Percentiles rank a stretch among this genome's conserved stretches.
Conservation (phyloP, 2,888 invertebrate genomes). For the Aproaerema taeniolella region DNA sequence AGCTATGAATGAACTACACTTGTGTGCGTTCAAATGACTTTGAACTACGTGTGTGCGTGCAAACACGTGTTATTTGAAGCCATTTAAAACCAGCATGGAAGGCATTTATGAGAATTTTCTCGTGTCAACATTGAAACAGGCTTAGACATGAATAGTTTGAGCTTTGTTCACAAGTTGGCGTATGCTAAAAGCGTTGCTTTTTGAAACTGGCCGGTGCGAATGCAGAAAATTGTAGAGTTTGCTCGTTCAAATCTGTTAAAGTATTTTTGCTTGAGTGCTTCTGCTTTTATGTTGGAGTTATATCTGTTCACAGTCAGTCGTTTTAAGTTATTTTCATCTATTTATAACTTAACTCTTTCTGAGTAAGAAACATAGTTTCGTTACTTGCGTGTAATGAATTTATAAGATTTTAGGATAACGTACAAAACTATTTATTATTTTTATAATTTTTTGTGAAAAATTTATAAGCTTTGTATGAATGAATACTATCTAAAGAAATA, state of each 20-base stretch:
- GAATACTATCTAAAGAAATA: no score
- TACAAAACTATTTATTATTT: no score
- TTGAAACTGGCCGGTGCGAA: not conserved
- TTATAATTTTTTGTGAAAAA: no score
- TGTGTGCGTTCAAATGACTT: slow-evolving; percentile 42
- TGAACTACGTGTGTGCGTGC: slow-evolving; percentile 31
- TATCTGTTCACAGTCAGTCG: no score
- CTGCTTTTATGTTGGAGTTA: no score
- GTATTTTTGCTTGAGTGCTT: no score
- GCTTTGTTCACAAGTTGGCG: slow-evolving; percentile 62
- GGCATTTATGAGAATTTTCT: slow-evolving; percentile 74
- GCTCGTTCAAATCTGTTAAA: not conserved
- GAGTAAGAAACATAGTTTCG: no score
- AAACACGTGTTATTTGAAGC: slow-evolving; percentile 65
- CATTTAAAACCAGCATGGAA: slow-evolving; percentile 43
- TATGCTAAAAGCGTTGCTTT: slow-evolving; percentile 17
- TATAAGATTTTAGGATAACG: no score
- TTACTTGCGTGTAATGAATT: no score
- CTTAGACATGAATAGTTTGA: slow-evolving; percentile 63
- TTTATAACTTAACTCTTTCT: no score
- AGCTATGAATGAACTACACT: slow-evolving; percentile 49
- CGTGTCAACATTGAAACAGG: slow-evolving; percentile 65
- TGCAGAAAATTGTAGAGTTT: slow-evolving; percentile 5
- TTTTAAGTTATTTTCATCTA: no score
- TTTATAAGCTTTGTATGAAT: no score